Conservation (phyloP, 2,797 vertebrate genomes). For the Emys orbicularis region DNA sequence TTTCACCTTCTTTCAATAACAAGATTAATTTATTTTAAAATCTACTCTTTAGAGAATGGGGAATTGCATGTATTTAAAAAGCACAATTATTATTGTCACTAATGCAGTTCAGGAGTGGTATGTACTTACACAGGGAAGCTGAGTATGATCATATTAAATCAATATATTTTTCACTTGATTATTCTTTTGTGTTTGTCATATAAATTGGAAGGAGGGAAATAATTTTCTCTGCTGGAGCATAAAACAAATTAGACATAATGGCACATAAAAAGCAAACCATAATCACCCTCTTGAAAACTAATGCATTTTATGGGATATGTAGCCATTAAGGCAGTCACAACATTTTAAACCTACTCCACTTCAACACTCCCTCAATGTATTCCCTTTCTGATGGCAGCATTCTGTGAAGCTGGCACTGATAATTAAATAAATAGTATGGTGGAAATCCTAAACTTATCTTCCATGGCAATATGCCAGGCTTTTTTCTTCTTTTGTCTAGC, state of each 20-base stretch:
- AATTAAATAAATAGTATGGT: constrained; percentile 70
- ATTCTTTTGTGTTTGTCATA: constrained; percentile 76
- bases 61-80: constrained; percentile 21
- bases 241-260: constrained; percentile 82
- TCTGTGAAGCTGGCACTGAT: constrained; percentile 54
- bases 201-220: constrained; percentile 77
- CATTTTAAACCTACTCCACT: constrained; percentile 71
- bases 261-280: constrained; percentile 76
- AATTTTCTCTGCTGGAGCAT: constrained; percentile 79
- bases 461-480: neutral
- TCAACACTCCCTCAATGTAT: constrained; percentile 27
- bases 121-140: constrained; percentile 35
- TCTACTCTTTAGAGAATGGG: neutral
- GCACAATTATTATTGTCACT: constrained; percentile 37
- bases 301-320: constrained; percentile 68
- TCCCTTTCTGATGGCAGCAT: constrained; percentile 51
- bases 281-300: constrained; percentile 76
- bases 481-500: constrained; percentile 37
- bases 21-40: constrained; percentile 36
- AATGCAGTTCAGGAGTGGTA: constrained; percentile 32
- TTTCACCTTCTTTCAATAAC: constrained; percentile 31
- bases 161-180: constrained; percentile 71
- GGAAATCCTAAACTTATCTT: constrained; percentile 61
- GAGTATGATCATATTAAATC: constrained; percentile 71
- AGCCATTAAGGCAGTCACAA: constrained; percentile 74